phyloP scores from a whole-genome alignment of 2,797 vertebrate genomes.

The Phoebastria nigripes region DNA sequence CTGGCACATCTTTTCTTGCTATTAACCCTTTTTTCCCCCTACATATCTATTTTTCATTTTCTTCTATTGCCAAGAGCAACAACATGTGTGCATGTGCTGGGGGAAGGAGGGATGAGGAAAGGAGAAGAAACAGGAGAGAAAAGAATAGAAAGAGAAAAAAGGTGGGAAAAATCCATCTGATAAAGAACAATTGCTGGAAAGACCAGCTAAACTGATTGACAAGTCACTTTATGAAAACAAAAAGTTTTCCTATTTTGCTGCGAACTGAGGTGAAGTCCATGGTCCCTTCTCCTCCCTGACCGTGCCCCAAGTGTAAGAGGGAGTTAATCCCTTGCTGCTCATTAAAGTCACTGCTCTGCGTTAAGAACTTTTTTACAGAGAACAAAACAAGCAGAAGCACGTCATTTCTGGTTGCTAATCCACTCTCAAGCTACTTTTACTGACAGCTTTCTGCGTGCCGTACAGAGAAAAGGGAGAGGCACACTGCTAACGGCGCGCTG shows the following conservation, averaged over 20 bases:
- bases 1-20: not conserved
- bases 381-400: not conserved
- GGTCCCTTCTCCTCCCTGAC: not conserved
- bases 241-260: not conserved
- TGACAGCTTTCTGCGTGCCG: fast-evolving
- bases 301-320: fast-evolving
- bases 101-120: not conserved
- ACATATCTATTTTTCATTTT: not conserved
- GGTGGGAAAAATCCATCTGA: not conserved
- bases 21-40: not conserved
- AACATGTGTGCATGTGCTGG: not conserved
- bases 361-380: not conserved
- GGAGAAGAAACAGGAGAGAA: not conserved
- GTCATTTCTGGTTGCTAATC: not conserved
- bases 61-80: not conserved
- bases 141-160: not conserved
- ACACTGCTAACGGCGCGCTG: fast-evolving
- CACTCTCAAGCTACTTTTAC: not conserved
- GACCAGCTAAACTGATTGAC: not conserved
- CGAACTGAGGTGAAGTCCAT: fast-evolving
- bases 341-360: not conserved
- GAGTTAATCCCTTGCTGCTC: not conserved
- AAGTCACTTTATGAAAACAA: not conserved
- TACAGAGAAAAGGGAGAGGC: not conserved
- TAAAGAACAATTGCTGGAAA: not conserved